phyloP scores from a whole-genome alignment of 2,113 vertebrate genomes.

The Fregetta grallaria region DNA sequence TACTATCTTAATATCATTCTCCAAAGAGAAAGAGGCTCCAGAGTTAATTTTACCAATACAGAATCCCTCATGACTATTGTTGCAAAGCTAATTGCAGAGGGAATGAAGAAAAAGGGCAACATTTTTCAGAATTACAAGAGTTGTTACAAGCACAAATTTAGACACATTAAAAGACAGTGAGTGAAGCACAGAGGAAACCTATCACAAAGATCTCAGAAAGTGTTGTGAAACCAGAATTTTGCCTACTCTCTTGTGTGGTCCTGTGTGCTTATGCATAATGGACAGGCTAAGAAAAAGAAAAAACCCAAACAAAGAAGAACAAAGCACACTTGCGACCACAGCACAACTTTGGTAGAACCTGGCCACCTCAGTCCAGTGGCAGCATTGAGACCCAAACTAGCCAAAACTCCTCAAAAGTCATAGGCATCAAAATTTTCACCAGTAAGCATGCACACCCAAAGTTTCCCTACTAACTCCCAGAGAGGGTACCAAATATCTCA shows the following conservation, averaged over 20 bases:
- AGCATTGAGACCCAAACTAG: background rate
- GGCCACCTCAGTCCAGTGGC: accelerated
- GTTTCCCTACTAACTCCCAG: background rate
- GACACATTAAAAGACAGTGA: background rate
- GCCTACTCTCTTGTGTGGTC: background rate
- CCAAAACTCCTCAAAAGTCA: background rate
- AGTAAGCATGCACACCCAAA: accelerated
- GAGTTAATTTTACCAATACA: background rate
- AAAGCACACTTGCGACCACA: background rate
- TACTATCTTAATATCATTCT: background rate
- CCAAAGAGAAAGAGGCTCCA: background rate
- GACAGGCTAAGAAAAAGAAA: background rate
- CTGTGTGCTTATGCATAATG: background rate
- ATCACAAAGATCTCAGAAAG: background rate
- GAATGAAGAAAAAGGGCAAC: background rate
- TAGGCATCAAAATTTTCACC: background rate
- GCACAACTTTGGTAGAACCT: background rate
- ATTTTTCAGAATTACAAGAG: background rate
- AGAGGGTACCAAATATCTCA: background rate
- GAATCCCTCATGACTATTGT: background rate
- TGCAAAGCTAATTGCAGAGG: background rate
- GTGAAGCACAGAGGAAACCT: background rate
- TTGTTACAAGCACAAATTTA: background rate
- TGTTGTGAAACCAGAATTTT: background rate
- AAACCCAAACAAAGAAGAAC: background rate